Evolutionary conservation across 2,888 invertebrate species (phyloP), one percentile per base, ranked within the genome.

Genomic region (Drosophila macrospina): DNA sequence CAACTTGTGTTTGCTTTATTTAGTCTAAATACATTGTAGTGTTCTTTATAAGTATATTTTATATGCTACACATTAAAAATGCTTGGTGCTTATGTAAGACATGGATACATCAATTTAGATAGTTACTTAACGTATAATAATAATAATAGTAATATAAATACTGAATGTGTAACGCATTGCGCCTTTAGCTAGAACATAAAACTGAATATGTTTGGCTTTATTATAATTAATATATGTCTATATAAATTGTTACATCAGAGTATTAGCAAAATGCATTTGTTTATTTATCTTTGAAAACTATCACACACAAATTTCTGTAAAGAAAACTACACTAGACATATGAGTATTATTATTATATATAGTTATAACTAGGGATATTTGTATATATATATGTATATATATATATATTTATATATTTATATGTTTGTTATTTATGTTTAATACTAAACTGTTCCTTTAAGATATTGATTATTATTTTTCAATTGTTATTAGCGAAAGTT

Each of bases 21-120:
- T 78, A 78, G 78, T 66, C 67, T 87, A 82, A 70, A 85, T 80
- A 77, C 72, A 68, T 55, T 59, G 60, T 69, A 69, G 65, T 72
- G 68, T 69, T 28, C 47, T 59, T 41, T 39, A 42, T 45, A 39
- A 32, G 7, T 28, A 8, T 28, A 7, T 0, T 28, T 28, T 69
- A 47, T 74, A 86, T 83, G 86, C 86, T 83, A 87, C 82, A 83
- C 87, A 85, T 82, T 82, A 84, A 79, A 83, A 87, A 79, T 83
- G 82, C 60, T 82, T 87, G 89, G 87, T 86, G 89, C 89, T 84
- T 79, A 80, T 73, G 42, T 78, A 78, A 75, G 75, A 75, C 65
- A 67, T 79, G 62, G 54, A 68, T 80, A n/a, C 64, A 70, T 73
- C 63, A 64, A 39, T 59, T 42, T 60, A 56, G 55, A 42, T 60